Percentiles rank a stretch among this genome's conserved stretches.
phyloP scores from a whole-genome alignment of 1,140 invertebrate genomes.

The Ctenoplectra terminalis region DNA sequence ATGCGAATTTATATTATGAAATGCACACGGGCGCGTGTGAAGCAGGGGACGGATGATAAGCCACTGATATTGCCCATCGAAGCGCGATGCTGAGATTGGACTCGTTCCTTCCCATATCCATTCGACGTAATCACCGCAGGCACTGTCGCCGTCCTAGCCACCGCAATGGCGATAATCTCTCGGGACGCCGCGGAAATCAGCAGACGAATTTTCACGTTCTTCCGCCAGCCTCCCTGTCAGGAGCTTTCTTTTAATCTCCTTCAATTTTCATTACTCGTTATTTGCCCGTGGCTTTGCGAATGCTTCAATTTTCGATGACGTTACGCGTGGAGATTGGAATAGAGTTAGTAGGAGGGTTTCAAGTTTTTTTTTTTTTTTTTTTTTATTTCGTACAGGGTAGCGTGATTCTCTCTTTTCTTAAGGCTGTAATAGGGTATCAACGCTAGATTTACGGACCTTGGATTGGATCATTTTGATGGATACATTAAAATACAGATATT shows the following conservation, averaged over 20 bases:
- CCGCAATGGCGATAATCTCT: constrained; percentile 66
- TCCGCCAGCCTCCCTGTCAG: constrained; percentile 22
- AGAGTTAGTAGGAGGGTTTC: too few species aligned
- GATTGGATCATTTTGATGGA: too few species aligned
- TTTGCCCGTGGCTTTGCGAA: not conserved
- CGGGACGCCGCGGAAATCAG: constrained; percentile 54
- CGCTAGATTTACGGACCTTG: too few species aligned
- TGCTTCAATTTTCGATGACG: constrained; percentile 7
- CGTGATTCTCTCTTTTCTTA: too few species aligned
- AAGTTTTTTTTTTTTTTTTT: too few species aligned
- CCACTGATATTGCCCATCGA: constrained; percentile 76
- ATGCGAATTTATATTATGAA: constrained; percentile 67
- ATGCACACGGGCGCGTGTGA: constrained; percentile 15
- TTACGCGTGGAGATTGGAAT: not conserved
- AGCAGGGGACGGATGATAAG: constrained; percentile 70
- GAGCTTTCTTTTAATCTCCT: constrained; percentile 43
- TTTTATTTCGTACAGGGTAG: too few species aligned
- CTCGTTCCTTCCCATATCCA: constrained; percentile 73
- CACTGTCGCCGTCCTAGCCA: constrained; percentile 45
- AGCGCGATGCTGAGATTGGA: constrained; percentile 74
- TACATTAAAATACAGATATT: too few species aligned
- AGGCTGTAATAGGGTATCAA: too few species aligned
- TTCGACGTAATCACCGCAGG: constrained; percentile 71
- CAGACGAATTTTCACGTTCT: constrained; percentile 65
- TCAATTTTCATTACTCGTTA: constrained; percentile 23